Percentiles rank a stretch among this genome's conserved stretches.
Evolutionary conservation across 2,888 invertebrate genomes (phyloP).

Genomic region (Pocota personata): DNA sequence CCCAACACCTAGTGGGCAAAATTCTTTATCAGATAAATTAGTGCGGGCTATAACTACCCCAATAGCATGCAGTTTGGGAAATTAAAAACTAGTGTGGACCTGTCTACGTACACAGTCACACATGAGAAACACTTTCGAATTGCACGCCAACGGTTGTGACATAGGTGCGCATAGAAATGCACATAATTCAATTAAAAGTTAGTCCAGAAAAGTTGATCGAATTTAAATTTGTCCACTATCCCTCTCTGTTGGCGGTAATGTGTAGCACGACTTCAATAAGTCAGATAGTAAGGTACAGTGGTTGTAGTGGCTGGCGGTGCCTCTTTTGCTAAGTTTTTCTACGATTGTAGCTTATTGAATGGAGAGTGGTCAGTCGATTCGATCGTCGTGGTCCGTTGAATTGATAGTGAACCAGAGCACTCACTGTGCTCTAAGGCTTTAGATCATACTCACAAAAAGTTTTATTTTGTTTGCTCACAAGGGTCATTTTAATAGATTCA

Average conservation of each 20-base stretch:
- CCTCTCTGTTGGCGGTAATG: not conserved
- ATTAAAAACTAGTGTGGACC: constrained; percentile 47
- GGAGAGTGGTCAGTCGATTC: no score
- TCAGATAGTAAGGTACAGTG: constrained; percentile 27
- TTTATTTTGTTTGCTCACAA: no score
- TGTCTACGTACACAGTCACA: not conserved
- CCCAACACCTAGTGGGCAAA: constrained; percentile 51
- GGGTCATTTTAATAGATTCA: no score
- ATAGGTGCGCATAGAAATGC: constrained; percentile 59
- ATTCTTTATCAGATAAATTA: constrained; percentile 50
- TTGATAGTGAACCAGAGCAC: no score
- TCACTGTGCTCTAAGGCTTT: no score
- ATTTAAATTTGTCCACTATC: constrained; percentile 50
- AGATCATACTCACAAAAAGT: no score
- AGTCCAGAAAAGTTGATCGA: constrained; percentile 71
- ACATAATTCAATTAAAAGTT: constrained; percentile 73
- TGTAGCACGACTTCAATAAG: constrained; percentile 26
- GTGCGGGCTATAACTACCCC: constrained; percentile 26
- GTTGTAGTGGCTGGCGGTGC: not conserved
- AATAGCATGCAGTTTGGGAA: constrained; percentile 60
- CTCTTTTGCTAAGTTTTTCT: no score
- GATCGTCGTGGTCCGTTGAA: no score
- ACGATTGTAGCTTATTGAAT: no score
- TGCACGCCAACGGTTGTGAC: constrained; percentile 47
- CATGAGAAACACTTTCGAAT: constrained; percentile 50